Conservation (phyloP, 1,140 invertebrate species). For the Oryctes rhinoceros region DNA sequence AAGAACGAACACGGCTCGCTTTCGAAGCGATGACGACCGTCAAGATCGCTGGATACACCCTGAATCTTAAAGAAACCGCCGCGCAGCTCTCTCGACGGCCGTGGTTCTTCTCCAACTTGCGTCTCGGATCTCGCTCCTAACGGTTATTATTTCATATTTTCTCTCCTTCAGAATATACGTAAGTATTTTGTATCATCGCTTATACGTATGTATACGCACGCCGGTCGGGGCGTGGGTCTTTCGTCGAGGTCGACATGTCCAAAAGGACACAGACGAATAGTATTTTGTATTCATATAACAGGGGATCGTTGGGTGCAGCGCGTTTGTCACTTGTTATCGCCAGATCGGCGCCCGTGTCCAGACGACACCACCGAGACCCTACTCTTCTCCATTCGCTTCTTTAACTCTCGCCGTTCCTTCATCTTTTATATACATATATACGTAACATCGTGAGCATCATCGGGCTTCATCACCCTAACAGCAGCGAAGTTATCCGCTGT, state of each 20-base stretch:
- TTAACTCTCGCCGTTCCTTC: not conserved
- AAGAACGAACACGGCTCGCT: not conserved
- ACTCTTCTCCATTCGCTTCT: constrained; percentile 25
- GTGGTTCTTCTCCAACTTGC: not conserved
- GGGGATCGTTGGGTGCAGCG: constrained; percentile 57
- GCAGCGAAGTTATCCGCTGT: too few relatives aligned
- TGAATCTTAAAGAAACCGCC: constrained; percentile 17
- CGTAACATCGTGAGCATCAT: not conserved
- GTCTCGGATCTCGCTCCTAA: constrained; percentile 9
- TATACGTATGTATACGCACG: not conserved
- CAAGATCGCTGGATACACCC: constrained; percentile 4
- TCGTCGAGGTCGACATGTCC: constrained; percentile 25
- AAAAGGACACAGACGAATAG: constrained; percentile 43
- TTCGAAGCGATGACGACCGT: constrained; percentile 19
- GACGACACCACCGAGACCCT: constrained; percentile 31
- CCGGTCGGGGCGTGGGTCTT: not conserved
- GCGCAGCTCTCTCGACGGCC: not conserved
- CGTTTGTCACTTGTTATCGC: constrained; percentile 60
- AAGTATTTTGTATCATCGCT: not conserved
- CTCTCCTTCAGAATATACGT: not conserved
- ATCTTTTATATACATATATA: not conserved
- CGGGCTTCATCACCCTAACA: not conserved
- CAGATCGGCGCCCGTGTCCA: constrained; percentile 54
- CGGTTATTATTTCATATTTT: constrained; percentile 28
- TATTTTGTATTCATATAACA: constrained; percentile 59